Conservation (phyloP, 2,888 invertebrate species). For the Octodonta nipae region DNA sequence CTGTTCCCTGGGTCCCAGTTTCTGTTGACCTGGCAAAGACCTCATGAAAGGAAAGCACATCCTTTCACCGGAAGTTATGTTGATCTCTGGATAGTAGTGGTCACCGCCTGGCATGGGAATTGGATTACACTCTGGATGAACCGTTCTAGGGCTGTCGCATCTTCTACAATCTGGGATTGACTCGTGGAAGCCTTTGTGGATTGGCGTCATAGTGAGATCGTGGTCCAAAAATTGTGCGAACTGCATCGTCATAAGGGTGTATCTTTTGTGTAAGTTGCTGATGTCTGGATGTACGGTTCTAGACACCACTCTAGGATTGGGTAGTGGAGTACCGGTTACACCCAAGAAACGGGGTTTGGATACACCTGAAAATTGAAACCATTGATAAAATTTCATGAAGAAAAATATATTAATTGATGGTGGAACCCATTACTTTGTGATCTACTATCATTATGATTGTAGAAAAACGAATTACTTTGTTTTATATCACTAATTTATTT, state of each 20-base stretch:
- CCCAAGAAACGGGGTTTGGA: slow-evolving; percentile 64
- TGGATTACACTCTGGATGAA: slow-evolving; percentile 88
- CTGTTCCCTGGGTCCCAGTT: slow-evolving; percentile 79
- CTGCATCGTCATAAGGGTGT: slow-evolving; percentile 89
- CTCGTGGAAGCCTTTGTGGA: slow-evolving; percentile 78
- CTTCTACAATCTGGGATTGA: slow-evolving; percentile 80
- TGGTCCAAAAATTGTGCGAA: slow-evolving; percentile 90
- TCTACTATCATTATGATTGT: too few relatives aligned
- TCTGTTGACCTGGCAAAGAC: slow-evolving; percentile 81
- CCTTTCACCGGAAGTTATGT: slow-evolving; percentile 67
- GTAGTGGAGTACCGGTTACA: slow-evolving; percentile 62
- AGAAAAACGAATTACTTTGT: too few relatives aligned
- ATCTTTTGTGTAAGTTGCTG: slow-evolving; percentile 74
- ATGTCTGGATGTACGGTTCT: slow-evolving; percentile 84
- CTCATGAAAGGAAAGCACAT: slow-evolving; percentile 91
- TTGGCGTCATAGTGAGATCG: slow-evolving; percentile 87
- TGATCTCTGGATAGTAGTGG: slow-evolving; percentile 77
- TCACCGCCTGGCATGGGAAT: slow-evolving; percentile 81
- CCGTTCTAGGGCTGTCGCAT: slow-evolving; percentile 74
- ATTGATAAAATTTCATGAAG: slow-evolving; percentile 1
- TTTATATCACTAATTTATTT: too few relatives aligned
- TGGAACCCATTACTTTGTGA: too few relatives aligned
- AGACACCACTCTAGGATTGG: slow-evolving; percentile 76
- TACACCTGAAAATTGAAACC: slow-evolving; percentile 50
- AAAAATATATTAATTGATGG: too few relatives aligned